phyloP scores from a whole-genome alignment of 2,888 invertebrate species.

The Diadegma fenestrale region DNA sequence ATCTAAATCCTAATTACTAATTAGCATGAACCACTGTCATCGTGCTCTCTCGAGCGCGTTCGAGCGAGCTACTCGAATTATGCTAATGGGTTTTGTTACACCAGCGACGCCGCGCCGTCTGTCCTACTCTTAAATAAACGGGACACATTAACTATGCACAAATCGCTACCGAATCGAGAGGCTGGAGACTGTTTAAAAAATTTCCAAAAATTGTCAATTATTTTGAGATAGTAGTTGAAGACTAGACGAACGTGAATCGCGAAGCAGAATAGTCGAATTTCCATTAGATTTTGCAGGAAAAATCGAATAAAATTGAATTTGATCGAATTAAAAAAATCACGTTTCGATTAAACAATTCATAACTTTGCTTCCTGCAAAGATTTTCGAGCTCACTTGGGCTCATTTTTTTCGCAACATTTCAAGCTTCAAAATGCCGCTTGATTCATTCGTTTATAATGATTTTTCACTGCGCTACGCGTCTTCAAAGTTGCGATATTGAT shows the following conservation, averaged over 20 bases:
- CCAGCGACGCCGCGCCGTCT: constrained; percentile 61
- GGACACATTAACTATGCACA: not conserved
- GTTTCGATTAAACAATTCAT: not conserved
- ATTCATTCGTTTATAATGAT: not conserved
- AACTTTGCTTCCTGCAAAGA: not conserved
- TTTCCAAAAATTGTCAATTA: not conserved
- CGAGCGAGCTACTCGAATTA: constrained; percentile 67
- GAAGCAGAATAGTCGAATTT: not conserved
- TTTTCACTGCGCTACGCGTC: not conserved
- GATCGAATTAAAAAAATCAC: not conserved
- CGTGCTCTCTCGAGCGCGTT: constrained; percentile 60
- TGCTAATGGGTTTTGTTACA: constrained; percentile 70
- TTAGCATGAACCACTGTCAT: constrained; percentile 69
- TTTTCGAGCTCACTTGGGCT: not conserved
- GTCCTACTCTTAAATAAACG: constrained; percentile 59
- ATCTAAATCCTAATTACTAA: constrained; percentile 67
- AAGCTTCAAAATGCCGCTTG: constrained; percentile 12
- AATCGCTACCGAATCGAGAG: not conserved
- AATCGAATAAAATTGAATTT: constrained; percentile 5
- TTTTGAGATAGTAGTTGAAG: not conserved
- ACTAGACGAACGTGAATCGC: not conserved
- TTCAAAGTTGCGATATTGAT: not conserved
- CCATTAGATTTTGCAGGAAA: not conserved
- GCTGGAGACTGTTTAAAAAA: not conserved
- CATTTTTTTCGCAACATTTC: not conserved